phyloP scores from a whole-genome alignment of 2,888 invertebrate species.

The Cerceris rybyensis region DNA sequence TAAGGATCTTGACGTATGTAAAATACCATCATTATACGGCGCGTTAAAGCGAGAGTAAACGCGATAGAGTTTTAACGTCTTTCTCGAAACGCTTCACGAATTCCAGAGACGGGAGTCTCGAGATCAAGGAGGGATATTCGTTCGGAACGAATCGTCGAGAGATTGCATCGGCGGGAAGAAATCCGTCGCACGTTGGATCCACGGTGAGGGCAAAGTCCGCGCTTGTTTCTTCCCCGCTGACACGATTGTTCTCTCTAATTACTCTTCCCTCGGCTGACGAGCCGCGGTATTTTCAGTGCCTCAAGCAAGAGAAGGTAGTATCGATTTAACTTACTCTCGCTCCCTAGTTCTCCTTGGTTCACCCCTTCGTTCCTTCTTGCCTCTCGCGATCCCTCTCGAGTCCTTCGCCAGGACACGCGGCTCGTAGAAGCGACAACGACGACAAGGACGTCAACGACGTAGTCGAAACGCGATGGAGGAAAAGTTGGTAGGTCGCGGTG shows the following conservation, averaged over 20 bases:
- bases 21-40: too few relatives aligned
- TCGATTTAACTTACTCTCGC: conserved; percentile 52
- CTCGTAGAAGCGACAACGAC: conserved; percentile 18
- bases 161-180: too few relatives aligned
- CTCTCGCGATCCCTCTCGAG: conserved; percentile 4
- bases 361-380: too few relatives aligned
- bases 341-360: background rate
- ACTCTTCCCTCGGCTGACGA: conserved; percentile 11
- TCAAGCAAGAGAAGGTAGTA: conserved; percentile 28
- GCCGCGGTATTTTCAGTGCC: conserved; percentile 19
- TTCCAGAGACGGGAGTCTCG: background rate
- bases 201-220: conserved; percentile 8
- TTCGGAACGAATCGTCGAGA: background rate
- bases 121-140: background rate
- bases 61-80: too few relatives aligned
- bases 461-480: conserved; percentile 16
- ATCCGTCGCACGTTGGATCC: conserved; percentile 29
- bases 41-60: too few relatives aligned
- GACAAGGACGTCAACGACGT: conserved; percentile 22
- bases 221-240: conserved; percentile 38
- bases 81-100: too few relatives aligned
- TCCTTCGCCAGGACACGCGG: conserved; percentile 15
- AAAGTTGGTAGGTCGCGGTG: conserved; percentile 29
- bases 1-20: too few relatives aligned
- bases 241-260: conserved; percentile 50